phyloP scores from a whole-genome alignment of 2,113 vertebrate species.

The Grammatotria lemairii region DNA sequence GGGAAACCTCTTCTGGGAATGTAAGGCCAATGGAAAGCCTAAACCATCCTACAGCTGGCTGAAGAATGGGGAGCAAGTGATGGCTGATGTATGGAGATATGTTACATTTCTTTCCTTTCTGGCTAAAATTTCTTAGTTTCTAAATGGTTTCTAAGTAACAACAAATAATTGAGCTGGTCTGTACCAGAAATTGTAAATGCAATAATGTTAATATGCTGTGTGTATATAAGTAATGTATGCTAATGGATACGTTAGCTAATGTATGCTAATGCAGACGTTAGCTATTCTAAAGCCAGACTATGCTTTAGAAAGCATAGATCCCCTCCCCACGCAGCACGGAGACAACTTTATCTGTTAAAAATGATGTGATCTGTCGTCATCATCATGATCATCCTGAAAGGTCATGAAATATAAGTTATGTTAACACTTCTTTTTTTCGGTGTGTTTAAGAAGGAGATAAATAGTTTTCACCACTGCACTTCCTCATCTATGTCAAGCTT shows the following conservation, averaged over 20 bases:
- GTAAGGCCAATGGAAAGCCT: conserved; percentile 87
- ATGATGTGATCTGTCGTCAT: conserved; percentile 26
- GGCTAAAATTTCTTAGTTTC: neutral
- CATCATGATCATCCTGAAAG: neutral
- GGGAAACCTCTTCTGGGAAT: conserved; percentile 86
- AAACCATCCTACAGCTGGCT: conserved; percentile 92
- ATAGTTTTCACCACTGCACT: neutral
- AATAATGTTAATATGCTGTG: neutral
- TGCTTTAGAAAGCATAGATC: neutral
- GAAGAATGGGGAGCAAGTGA: conserved; percentile 80
- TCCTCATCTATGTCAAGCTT: neutral
- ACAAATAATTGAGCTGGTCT: neutral
- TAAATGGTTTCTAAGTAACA: neutral
- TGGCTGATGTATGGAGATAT: conserved; percentile 72
- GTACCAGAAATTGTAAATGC: neutral
- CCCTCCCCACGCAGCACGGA: neutral
- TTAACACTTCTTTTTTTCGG: conserved; percentile 1
- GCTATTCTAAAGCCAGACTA: neutral
- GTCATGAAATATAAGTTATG: conserved; percentile 37
- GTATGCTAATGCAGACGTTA: neutral
- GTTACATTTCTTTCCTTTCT: neutral
- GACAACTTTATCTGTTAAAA: conserved; percentile 29
- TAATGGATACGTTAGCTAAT: neutral
- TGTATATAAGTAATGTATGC: neutral
- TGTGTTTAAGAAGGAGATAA: conserved; percentile 26